phyloP scores from a whole-genome alignment of 1,140 invertebrate species.

The Drosophila lowei region DNA sequence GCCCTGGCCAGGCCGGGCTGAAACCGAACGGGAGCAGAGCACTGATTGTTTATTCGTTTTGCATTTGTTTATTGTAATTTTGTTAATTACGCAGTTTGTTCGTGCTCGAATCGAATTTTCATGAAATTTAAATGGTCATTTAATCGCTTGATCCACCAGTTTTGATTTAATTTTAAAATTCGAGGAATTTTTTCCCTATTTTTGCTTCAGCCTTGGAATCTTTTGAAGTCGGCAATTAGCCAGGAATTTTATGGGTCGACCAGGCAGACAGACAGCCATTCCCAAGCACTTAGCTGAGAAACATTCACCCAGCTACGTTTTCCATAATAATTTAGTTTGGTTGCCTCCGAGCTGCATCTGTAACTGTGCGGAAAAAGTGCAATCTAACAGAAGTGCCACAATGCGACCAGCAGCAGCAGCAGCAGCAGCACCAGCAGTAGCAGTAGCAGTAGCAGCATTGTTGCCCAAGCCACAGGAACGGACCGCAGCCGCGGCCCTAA shows the following conservation, averaged over 20 bases:
- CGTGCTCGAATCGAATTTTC: slow-evolving; percentile 2
- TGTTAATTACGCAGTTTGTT: slow-evolving; percentile 58
- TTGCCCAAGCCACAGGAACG: slow-evolving; percentile 54
- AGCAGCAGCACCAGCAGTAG: slow-evolving; percentile 12
- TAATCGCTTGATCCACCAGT: slow-evolving; percentile 3
- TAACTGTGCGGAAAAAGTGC: slow-evolving; percentile 66
- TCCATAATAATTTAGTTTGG: slow-evolving; percentile 62
- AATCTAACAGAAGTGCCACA: slow-evolving; percentile 39
- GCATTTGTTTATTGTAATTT: slow-evolving; percentile 55
- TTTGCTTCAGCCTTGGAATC: slow-evolving; percentile 2
- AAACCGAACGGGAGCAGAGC: slow-evolving; percentile 15
- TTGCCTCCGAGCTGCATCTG: slow-evolving; percentile 27
- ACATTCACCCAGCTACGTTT: slow-evolving; percentile 1
- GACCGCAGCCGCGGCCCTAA: slow-evolving; percentile 73
- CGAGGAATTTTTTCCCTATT: slow-evolving; percentile 14
- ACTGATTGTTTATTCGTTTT: slow-evolving; percentile 36
- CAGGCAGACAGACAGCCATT: slow-evolving; percentile 10
- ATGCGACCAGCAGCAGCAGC: slow-evolving; percentile 1
- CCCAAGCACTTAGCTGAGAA: slow-evolving; percentile 51
- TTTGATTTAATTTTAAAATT: slow-evolving; percentile 16
- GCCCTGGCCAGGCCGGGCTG: no score
- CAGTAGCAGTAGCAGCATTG: slow-evolving; percentile 10
- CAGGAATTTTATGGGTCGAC: slow-evolving; percentile 21
- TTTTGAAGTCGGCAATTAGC: slow-evolving; percentile 27
- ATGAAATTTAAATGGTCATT: slow-evolving; percentile 15